phyloP scores from a whole-genome alignment of 2,797 vertebrate genomes.

The Argya squamiceps region DNA sequence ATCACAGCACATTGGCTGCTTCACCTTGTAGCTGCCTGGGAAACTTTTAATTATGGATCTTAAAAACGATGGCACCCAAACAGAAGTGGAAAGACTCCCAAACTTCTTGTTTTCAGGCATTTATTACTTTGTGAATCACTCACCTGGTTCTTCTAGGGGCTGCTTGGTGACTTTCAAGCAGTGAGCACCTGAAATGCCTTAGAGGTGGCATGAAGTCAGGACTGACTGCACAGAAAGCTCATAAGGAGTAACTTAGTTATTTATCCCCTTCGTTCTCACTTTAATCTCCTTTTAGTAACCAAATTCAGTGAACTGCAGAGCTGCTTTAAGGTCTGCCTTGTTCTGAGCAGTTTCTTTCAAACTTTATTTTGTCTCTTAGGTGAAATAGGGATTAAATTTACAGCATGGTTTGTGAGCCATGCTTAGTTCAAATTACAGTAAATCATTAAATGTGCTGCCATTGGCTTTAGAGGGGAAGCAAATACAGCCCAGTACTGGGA shows the following conservation, averaged over 20 bases:
- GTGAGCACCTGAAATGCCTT: background rate
- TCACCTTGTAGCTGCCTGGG: background rate
- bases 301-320: background rate
- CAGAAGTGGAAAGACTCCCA: background rate
- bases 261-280: background rate
- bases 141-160: background rate
- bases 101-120: background rate
- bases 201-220: background rate
- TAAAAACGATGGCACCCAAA: background rate
- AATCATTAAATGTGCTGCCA: background rate
- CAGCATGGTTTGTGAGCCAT: conserved; percentile 14
- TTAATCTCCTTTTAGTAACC: background rate
- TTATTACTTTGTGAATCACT: background rate
- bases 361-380: background rate
- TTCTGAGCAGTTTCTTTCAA: background rate
- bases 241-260: background rate
- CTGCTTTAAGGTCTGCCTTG: background rate
- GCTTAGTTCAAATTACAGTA: background rate
- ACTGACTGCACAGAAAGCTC: background rate
- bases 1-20: background rate
- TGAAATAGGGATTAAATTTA: conserved; percentile 5
- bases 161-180: background rate
- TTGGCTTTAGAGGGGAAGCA: conserved; percentile 8
- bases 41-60: background rate
- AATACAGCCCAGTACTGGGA: background rate